phyloP scores from a whole-genome alignment of 2,797 vertebrate species.

The Benthosema pterotum region DNA sequence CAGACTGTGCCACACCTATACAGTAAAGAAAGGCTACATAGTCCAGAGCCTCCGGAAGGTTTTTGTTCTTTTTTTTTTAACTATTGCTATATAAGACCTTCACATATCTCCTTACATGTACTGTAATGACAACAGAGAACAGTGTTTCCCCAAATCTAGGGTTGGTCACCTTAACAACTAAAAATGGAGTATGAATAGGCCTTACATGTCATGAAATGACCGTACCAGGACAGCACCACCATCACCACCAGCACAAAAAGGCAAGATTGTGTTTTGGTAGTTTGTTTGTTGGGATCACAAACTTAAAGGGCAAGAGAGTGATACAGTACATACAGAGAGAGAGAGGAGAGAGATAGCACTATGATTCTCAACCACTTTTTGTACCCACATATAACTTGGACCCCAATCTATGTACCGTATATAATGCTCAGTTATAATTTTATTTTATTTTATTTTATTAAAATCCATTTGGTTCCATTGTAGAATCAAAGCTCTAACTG shows the following conservation, averaged over 20 bases:
- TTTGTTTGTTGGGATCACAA: constrained; percentile 66
- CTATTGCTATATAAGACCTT: constrained; percentile 76
- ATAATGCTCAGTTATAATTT: too few species aligned
- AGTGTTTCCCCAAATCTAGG: too few species aligned
- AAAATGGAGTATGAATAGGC: too few species aligned
- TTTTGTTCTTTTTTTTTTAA: constrained; percentile 35
- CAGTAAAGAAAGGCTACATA: constrained; percentile 56
- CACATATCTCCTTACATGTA: constrained; percentile 44
- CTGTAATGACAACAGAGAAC: too few species aligned
- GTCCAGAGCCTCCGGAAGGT: constrained; percentile 71
- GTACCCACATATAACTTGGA: not conserved
- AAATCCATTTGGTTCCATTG: too few species aligned
- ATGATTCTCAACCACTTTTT: too few species aligned
- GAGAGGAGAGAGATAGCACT: constrained; percentile 42
- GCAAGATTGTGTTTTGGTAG: constrained; percentile 72
- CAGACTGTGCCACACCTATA: constrained; percentile 38
- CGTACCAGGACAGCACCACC: too few species aligned
- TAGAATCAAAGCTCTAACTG: too few species aligned
- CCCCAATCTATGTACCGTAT: too few species aligned
- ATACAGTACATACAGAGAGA: constrained; percentile 20
- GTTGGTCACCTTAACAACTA: too few species aligned
- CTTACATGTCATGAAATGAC: too few species aligned
- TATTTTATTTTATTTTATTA: too few species aligned
- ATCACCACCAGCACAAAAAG: constrained; percentile 59
- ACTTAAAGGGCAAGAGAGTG: constrained; percentile 63